A percentile compares a stretch with the other conserved stretches of the same genome.
Conservation (phyloP, 2,113 vertebrate species). For the Parotia lawesii region DNA sequence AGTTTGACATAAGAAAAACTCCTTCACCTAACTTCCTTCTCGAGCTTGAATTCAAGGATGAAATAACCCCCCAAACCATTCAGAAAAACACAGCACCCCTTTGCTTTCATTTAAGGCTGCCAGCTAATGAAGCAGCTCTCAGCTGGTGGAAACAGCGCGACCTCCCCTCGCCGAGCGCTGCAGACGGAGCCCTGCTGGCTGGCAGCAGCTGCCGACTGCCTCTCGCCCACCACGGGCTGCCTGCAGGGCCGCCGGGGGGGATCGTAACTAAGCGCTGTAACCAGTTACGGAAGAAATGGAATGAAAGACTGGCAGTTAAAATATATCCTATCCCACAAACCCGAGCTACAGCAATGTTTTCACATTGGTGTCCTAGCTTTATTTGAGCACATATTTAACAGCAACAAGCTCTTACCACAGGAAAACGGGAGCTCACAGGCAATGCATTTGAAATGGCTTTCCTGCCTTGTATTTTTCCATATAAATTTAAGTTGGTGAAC, state of each 20-base stretch:
- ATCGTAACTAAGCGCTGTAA: neutral
- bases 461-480: neutral
- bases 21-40: neutral
- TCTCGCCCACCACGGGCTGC: rapidly evolving
- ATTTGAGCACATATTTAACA: neutral
- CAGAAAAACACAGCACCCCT: neutral
- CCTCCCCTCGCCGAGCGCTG: rapidly evolving
- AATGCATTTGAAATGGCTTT: neutral
- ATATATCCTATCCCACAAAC: neutral
- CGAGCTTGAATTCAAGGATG: neutral
- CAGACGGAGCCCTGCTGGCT: rapidly evolving
- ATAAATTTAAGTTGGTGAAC: neutral
- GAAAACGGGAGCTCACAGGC: neutral
- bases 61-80: neutral
- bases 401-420: neutral
- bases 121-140: neutral
- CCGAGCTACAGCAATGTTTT: neutral
- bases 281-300: neutral
- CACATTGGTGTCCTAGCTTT: neutral
- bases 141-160: rapidly evolving
- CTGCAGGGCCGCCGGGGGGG: rapidly evolving
- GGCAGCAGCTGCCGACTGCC: neutral
- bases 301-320: neutral
- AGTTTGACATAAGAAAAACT: neutral
- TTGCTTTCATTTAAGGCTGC: neutral